A percentile compares a stretch with the other conserved stretches of the same genome.
Evolutionary conservation across 2,888 invertebrate species (phyloP).

Genomic region (Thecocarcelia acutangulata): DNA sequence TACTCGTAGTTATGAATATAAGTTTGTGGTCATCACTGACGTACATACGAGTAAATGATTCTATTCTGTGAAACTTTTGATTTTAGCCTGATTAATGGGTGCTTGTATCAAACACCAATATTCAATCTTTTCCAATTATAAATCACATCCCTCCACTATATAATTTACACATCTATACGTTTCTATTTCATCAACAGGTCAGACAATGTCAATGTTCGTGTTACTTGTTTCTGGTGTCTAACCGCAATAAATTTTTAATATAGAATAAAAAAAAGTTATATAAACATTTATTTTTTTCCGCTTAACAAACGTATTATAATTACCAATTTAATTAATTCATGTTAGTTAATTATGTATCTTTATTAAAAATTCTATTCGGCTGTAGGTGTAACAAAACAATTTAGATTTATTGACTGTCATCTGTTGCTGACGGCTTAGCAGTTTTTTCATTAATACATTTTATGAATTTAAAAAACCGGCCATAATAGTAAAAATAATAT

Average conservation of each 20-base stretch:
- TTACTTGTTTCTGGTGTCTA: background rate
- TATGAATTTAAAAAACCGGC: conserved; percentile 2
- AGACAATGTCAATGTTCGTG: conserved; percentile 23
- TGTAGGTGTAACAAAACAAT: conserved; percentile 63
- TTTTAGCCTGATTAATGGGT: no score
- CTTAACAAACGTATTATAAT: conserved; percentile 40
- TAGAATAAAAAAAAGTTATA: conserved; percentile 3
- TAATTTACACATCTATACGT: background rate
- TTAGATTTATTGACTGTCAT: conserved; percentile 54
- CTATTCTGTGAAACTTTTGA: no score
- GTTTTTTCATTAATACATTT: conserved; percentile 44
- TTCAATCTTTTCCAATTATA: no score
- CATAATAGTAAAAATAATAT: background rate
- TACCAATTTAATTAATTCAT: conserved; percentile 51
- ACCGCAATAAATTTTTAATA: conserved; percentile 5
- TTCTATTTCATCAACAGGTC: conserved; percentile 28
- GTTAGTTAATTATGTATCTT: conserved; percentile 51
- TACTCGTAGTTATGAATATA: no score
- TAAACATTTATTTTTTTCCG: conserved; percentile 3
- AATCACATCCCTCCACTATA: no score
- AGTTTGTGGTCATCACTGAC: no score
- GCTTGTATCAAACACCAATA: no score
- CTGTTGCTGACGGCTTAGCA: conserved; percentile 15
- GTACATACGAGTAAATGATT: no score
- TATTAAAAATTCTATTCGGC: conserved; percentile 57